These are phyloP conservation scores for Eupeodes corollae DNA, from an alignment of 1,140 invertebrate species.

Conservation along the genomic window DNA sequence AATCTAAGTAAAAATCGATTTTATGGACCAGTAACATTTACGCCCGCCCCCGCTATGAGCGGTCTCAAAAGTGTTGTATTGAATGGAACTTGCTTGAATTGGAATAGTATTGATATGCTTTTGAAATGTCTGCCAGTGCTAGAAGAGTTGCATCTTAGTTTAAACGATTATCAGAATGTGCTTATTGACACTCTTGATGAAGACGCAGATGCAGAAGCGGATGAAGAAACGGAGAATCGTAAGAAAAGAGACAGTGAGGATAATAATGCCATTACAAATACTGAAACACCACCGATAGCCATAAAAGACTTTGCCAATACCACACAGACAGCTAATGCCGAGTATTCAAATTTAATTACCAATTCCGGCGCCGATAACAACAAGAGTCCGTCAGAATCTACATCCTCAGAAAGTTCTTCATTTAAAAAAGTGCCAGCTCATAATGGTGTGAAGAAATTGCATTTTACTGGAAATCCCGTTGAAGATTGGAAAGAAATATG, in stretches of 20 bases:
- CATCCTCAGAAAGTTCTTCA: no score
- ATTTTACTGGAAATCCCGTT: slow-evolving; percentile 75
- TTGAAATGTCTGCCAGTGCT: slow-evolving; percentile 63
- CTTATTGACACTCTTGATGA: slow-evolving; percentile 37
- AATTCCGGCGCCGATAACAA: neutral
- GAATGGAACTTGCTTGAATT: slow-evolving; percentile 74
- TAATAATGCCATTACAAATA: slow-evolving; percentile 4
- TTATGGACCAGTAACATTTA: slow-evolving; percentile 45
- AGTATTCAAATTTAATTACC: neutral
- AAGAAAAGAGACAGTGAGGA: slow-evolving; percentile 11
- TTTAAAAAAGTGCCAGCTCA: slow-evolving; percentile 42
- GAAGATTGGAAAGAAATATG: slow-evolving; percentile 69
- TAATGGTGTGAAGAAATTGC: slow-evolving; percentile 57
- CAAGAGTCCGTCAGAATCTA: no score
- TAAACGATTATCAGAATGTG: slow-evolving; percentile 73
- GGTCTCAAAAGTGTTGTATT: slow-evolving; percentile 66
- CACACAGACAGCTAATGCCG: neutral
- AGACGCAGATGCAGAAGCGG: slow-evolving; percentile 15
- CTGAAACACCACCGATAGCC: neutral
- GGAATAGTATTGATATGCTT: slow-evolving; percentile 67
- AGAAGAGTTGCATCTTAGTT: slow-evolving; percentile 80
- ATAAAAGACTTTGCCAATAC: neutral
- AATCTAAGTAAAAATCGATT: slow-evolving; percentile 84
- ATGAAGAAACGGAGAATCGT: slow-evolving; percentile 6
- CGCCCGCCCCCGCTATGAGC: slow-evolving; percentile 37